Evolutionary conservation across 2,113 vertebrate species (phyloP).

Genomic region (Nipponia nippon): DNA sequence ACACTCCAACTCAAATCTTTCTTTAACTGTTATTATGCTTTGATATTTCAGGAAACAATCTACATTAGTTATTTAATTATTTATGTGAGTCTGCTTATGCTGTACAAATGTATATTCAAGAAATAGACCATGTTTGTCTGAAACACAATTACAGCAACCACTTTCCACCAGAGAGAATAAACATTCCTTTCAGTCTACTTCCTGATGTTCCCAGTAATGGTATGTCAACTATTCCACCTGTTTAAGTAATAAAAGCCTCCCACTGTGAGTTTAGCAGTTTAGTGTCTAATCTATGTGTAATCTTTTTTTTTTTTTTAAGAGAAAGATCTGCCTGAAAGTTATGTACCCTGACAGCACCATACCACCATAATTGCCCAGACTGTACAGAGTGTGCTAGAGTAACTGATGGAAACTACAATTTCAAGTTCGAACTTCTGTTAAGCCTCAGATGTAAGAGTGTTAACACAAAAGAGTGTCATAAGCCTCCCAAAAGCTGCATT

Average conservation of each 20-base stretch:
- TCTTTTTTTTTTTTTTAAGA: neutral
- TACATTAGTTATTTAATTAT: neutral
- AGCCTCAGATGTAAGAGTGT: neutral
- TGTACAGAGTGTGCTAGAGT: neutral
- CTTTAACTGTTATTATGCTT: neutral
- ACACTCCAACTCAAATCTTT: neutral
- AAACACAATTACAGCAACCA: neutral
- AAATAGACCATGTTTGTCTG: neutral
- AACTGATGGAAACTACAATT: neutral
- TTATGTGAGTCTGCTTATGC: neutral
- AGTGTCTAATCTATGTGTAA: neutral
- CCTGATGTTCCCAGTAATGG: neutral
- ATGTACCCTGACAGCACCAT: accelerated
- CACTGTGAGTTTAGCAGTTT: neutral
- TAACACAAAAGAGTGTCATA: neutral
- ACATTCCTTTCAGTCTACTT: neutral
- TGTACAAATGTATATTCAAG: neutral
- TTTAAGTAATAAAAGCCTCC: neutral
- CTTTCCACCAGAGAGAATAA: neutral
- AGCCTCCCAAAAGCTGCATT: neutral
- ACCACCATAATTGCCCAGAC: neutral
- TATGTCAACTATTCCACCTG: neutral
- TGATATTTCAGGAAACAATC: neutral
- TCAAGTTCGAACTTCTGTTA: neutral
- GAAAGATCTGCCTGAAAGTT: neutral